These are phyloP conservation scores for Vanessa cardui DNA, from an alignment of 2,888 invertebrate species.

Conservation along the genomic window DNA sequence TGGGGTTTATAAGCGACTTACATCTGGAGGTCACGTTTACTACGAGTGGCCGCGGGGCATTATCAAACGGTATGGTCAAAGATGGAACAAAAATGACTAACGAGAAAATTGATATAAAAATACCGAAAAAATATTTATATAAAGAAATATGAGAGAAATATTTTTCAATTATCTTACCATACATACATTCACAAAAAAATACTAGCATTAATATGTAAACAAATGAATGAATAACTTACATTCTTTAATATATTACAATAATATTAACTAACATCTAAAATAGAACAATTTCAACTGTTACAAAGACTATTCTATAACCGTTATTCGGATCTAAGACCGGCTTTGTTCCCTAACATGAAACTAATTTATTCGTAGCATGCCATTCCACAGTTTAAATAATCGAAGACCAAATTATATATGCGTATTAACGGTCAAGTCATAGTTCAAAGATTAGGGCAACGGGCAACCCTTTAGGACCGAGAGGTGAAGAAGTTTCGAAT, in stretches of 20 bases:
- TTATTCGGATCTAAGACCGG: slow-evolving; percentile 76
- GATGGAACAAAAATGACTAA: background rate
- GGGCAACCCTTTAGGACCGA: slow-evolving; percentile 73
- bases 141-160: no score
- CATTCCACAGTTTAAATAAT: slow-evolving; percentile 77
- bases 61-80: background rate
- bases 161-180: no score
- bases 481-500: slow-evolving; percentile 75
- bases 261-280: no score
- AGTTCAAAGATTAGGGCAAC: slow-evolving; percentile 83
- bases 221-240: no score
- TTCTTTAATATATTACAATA: no score
- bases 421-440: slow-evolving; percentile 83
- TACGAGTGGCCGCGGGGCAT: background rate
- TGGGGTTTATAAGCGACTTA: slow-evolving; percentile 36
- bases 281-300: slow-evolving; percentile 1
- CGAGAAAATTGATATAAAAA: background rate
- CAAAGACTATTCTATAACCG: slow-evolving; percentile 66
- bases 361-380: slow-evolving; percentile 80
- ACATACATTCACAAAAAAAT: no score
- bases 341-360: slow-evolving; percentile 81
- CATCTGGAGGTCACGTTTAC: slow-evolving; percentile 31
- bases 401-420: slow-evolving; percentile 82
- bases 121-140: no score
- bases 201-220: no score